phyloP scores from a whole-genome alignment of 1,140 invertebrate species.

The Ladona fulva region DNA sequence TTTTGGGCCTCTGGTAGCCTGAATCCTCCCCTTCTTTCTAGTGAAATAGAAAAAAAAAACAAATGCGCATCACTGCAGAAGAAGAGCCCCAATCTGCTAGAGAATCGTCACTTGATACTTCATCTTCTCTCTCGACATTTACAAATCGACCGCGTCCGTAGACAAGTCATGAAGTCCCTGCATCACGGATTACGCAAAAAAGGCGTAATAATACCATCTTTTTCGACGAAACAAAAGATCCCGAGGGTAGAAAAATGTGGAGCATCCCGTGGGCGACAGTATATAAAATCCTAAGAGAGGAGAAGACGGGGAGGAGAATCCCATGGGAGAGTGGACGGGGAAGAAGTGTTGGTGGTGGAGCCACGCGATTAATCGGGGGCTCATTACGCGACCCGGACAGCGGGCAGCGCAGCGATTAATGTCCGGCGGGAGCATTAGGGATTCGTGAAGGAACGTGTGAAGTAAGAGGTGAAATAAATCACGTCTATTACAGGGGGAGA shows the following conservation, averaged over 20 bases:
- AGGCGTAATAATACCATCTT: too few species aligned
- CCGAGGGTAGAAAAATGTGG: neutral
- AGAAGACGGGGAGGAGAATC: neutral
- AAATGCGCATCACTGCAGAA: neutral
- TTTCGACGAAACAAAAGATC: neutral
- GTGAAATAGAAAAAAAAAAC: neutral
- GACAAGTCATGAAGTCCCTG: too few species aligned
- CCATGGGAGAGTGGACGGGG: neutral
- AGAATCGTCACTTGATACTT: too few species aligned
- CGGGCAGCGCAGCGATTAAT: neutral
- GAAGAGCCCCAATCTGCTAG: neutral
- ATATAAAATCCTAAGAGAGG: neutral
- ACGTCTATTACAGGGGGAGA: neutral
- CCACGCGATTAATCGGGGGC: neutral
- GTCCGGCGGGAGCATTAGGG: neutral
- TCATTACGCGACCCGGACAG: neutral
- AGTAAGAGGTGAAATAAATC: neutral
- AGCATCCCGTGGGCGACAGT: neutral
- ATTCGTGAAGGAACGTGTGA: neutral
- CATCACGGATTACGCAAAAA: too few species aligned
- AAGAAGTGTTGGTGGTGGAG: neutral
- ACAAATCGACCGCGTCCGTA: too few species aligned
- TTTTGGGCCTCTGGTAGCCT: too few species aligned
- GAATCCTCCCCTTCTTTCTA: too few species aligned
- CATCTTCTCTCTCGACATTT: too few species aligned